Percentiles rank a stretch among this genome's conserved stretches.
phyloP scores from a whole-genome alignment of 2,888 invertebrate species.

The Euphydryas editha region DNA sequence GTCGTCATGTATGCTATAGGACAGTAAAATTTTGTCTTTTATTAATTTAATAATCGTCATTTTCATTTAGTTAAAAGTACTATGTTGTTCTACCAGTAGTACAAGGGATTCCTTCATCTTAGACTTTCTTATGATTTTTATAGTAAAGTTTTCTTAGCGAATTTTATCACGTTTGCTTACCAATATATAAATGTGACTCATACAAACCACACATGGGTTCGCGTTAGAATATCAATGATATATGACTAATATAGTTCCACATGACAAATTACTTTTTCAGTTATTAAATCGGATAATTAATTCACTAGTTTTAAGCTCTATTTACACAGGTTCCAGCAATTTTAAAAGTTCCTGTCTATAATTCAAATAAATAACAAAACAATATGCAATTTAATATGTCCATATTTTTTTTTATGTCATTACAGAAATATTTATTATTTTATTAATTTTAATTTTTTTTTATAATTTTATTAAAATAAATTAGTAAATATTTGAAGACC shows the following conservation, averaged over 20 bases:
- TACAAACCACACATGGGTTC: constrained; percentile 36
- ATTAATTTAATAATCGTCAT: too few species aligned
- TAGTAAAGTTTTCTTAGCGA: constrained; percentile 15
- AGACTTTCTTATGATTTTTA: neutral
- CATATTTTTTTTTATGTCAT: too few species aligned
- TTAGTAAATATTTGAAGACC: too few species aligned
- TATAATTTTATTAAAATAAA: too few species aligned
- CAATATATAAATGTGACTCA: constrained; percentile 37
- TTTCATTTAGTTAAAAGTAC: neutral
- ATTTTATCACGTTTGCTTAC: constrained; percentile 40
- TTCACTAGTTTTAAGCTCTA: neutral
- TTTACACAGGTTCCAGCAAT: neutral
- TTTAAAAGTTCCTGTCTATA: too few species aligned
- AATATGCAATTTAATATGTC: too few species aligned
- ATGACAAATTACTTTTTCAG: constrained; percentile 5
- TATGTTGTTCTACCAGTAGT: neutral
- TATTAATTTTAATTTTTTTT: too few species aligned
- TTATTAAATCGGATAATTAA: neutral
- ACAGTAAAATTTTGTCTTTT: too few species aligned
- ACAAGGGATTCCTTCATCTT: neutral
- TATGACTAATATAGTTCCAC: constrained; percentile 42
- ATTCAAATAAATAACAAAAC: too few species aligned
- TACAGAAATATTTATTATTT: too few species aligned
- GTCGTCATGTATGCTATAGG: too few species aligned
- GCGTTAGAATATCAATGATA: constrained; percentile 48